Evolutionary conservation across 2,797 vertebrate species (phyloP).

Genomic region (Heteromormyrus szaboi): DNA sequence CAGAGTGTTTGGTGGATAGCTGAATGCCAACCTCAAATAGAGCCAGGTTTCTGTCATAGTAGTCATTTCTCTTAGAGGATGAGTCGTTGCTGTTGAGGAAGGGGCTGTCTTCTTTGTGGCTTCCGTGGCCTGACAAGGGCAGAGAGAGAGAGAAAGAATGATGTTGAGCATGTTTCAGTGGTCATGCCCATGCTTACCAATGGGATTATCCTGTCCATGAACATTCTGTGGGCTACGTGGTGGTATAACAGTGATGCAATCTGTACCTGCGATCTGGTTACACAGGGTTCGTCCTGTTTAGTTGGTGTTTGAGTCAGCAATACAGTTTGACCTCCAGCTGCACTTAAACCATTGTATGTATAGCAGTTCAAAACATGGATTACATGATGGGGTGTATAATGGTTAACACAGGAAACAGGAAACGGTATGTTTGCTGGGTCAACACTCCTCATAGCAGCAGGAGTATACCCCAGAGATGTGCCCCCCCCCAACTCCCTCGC

Average conservation of each 20-base stretch:
- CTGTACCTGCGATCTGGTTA: neutral
- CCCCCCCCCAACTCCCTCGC: neutral
- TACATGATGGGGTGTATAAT: neutral
- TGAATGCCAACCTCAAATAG: constrained; percentile 77
- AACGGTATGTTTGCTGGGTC: neutral
- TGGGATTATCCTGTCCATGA: neutral
- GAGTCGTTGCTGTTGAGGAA: constrained; percentile 76
- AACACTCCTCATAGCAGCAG: neutral
- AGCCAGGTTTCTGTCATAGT: constrained; percentile 89
- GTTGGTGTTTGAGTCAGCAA: neutral
- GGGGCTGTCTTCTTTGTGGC: constrained; percentile 88
- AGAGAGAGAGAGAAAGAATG: neutral
- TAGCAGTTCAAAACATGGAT: neutral
- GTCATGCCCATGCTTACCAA: neutral
- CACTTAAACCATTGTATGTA: neutral
- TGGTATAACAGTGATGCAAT: neutral
- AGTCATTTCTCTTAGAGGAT: constrained; percentile 75
- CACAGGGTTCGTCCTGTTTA: neutral
- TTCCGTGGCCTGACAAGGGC: constrained; percentile 69
- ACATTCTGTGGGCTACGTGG: neutral
- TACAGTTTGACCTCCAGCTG: neutral
- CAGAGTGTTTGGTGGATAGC: constrained; percentile 22
- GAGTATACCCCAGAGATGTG: neutral
- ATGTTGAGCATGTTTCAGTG: neutral
- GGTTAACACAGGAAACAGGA: neutral